These are phyloP conservation scores for Magallana nippona DNA, from an alignment of 2,888 invertebrate species.

Conservation along the genomic window DNA sequence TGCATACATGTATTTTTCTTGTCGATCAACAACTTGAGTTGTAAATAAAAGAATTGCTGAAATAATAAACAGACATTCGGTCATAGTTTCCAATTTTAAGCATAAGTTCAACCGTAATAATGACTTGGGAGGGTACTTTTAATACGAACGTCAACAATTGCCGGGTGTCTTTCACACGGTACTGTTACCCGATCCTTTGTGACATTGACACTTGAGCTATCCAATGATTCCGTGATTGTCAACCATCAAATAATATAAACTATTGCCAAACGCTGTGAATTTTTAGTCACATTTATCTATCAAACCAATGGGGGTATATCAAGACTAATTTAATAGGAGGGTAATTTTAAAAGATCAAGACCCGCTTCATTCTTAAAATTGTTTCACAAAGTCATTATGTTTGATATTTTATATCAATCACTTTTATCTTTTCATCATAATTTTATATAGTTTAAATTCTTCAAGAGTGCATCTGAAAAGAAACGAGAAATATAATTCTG, in stretches of 20 bases:
- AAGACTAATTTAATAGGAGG: neutral
- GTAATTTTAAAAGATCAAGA: constrained; percentile 17
- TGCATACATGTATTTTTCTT: neutral
- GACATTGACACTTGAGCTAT: constrained; percentile 5
- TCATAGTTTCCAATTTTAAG: neutral
- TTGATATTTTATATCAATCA: constrained; percentile 24
- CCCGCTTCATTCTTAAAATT: neutral
- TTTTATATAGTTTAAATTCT: constrained; percentile 29
- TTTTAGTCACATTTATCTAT: neutral
- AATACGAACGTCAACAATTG: neutral
- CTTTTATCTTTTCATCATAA: constrained; percentile 22
- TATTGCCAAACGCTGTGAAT: neutral
- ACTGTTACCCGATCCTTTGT: neutral
- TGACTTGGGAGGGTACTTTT: neutral
- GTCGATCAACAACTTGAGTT: neutral
- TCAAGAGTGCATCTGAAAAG: neutral
- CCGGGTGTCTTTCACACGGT: constrained; percentile 6
- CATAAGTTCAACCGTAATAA: neutral
- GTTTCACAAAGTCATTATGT: neutral
- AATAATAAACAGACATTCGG: neutral
- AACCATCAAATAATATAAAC: constrained; percentile 7
- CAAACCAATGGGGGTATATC: neutral
- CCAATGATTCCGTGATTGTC: constrained; percentile 12
- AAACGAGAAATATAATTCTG: neutral
- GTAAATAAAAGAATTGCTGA: neutral